Conservation (phyloP, 2,888 invertebrate genomes). For the Philopedon plagiatum region DNA sequence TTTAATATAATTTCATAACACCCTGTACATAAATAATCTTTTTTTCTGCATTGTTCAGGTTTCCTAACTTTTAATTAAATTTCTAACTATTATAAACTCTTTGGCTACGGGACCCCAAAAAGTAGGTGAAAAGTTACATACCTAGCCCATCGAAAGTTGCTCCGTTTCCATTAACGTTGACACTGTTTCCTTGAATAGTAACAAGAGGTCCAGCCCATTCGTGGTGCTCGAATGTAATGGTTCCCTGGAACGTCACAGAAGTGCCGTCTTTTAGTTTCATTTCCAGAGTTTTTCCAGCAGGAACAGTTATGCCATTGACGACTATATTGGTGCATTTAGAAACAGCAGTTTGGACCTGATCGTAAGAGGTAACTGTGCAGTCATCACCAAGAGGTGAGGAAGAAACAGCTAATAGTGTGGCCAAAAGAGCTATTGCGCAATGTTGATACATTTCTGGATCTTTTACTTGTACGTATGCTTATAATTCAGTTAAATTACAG, state of each 20-base stretch:
- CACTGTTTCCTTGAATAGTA: conserved; percentile 27
- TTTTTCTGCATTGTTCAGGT: too few species aligned
- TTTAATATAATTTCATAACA: too few species aligned
- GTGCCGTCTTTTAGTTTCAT: conserved; percentile 30
- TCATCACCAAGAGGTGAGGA: not conserved
- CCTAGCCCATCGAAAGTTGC: conserved; percentile 51
- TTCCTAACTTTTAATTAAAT: too few species aligned
- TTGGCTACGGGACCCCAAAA: too few species aligned
- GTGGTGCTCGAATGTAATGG: conserved; percentile 21
- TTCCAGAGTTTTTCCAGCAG: conserved; percentile 40
- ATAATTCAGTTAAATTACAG: too few species aligned
- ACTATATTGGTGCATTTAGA: conserved; percentile 25
- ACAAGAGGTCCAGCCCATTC: conserved; percentile 43
- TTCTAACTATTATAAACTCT: too few species aligned
- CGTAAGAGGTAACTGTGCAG: conserved; percentile 40
- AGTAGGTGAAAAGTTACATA: too few species aligned
- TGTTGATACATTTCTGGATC: not conserved
- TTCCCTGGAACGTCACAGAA: conserved; percentile 29
- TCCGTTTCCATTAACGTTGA: conserved; percentile 30
- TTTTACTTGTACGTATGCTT: too few species aligned
- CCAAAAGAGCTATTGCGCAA: not conserved
- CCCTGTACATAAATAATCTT: too few species aligned
- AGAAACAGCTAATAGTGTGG: not conserved
- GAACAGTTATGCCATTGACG: conserved; percentile 38
- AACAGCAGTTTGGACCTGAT: conserved; percentile 19